phyloP scores from a whole-genome alignment of 2,113 vertebrate genomes.

The Rhinogobius similis region DNA sequence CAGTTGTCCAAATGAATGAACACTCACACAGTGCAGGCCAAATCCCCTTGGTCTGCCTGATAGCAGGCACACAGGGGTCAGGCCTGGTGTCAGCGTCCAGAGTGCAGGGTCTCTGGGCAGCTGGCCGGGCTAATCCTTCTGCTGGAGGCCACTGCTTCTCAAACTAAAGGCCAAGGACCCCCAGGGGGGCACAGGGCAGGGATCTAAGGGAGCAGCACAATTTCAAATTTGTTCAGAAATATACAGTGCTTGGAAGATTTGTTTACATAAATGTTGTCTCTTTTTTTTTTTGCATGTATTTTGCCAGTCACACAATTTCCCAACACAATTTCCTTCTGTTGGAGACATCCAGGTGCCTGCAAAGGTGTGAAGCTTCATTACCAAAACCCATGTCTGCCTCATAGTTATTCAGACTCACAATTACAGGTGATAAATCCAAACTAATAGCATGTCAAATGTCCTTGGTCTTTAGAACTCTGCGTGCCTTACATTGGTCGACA shows the following conservation, averaged over 20 bases:
- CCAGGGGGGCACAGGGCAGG: constrained; percentile 46
- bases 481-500: neutral
- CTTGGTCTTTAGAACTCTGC: neutral
- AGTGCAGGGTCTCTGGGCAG: constrained; percentile 68
- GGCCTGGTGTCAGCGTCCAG: constrained; percentile 71
- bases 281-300: constrained; percentile 5
- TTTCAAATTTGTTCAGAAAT: constrained; percentile 50
- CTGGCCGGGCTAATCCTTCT: constrained; percentile 74
- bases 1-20: constrained; percentile 74
- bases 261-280: constrained; percentile 22
- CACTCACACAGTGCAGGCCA: constrained; percentile 52
- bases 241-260: constrained; percentile 15
- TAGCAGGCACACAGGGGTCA: constrained; percentile 68
- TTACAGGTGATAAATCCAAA: neutral
- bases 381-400: neutral
- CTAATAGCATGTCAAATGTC: neutral
- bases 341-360: neutral
- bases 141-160: constrained; percentile 64
- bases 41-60: constrained; percentile 68
- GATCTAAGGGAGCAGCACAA: constrained; percentile 43
- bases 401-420: neutral
- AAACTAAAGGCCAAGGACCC: constrained; percentile 66
- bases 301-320: neutral
- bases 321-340: neutral
- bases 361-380: neutral